Percentiles rank a stretch among this genome's conserved stretches.
phyloP scores from a whole-genome alignment of 2,888 invertebrate species.

The Caenorhabditis macrosperma region DNA sequence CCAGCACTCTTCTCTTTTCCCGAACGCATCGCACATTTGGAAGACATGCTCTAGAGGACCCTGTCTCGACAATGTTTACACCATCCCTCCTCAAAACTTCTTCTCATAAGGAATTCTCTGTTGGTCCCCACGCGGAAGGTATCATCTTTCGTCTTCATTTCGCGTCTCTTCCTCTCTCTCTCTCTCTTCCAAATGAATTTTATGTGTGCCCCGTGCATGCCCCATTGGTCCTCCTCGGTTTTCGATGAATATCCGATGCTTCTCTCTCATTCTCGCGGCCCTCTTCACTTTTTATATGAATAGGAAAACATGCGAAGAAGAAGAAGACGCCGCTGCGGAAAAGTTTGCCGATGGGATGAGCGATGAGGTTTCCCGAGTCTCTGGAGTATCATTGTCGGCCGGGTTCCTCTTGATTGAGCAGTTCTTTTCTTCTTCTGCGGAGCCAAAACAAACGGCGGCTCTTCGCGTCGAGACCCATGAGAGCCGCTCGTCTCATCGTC shows the following conservation, averaged over 20 bases:
- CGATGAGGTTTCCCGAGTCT: constrained; percentile 17
- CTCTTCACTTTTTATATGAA: constrained; percentile 41
- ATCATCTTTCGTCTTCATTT: constrained; percentile 22
- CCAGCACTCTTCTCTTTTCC: no score
- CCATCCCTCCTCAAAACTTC: neutral
- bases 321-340: no score
- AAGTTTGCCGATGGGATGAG: neutral
- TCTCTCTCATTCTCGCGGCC: constrained; percentile 2
- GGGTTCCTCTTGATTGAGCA: neutral
- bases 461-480: neutral
- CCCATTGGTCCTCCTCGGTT: constrained; percentile 1
- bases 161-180: no score
- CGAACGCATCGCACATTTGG: no score
- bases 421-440: neutral
- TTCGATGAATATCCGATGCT: constrained; percentile 49
- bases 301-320: constrained; percentile 1
- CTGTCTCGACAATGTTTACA: no score
- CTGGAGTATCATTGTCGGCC: neutral
- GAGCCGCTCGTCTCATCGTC: neutral
- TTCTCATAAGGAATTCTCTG: constrained; percentile 10
- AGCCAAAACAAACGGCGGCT: neutral
- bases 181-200: constrained; percentile 42
- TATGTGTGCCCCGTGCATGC: constrained; percentile 15
- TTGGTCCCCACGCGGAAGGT: constrained; percentile 6
- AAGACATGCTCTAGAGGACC: no score